phyloP scores from a whole-genome alignment of 2,797 vertebrate species.

The Tokudaia muenninki region DNA sequence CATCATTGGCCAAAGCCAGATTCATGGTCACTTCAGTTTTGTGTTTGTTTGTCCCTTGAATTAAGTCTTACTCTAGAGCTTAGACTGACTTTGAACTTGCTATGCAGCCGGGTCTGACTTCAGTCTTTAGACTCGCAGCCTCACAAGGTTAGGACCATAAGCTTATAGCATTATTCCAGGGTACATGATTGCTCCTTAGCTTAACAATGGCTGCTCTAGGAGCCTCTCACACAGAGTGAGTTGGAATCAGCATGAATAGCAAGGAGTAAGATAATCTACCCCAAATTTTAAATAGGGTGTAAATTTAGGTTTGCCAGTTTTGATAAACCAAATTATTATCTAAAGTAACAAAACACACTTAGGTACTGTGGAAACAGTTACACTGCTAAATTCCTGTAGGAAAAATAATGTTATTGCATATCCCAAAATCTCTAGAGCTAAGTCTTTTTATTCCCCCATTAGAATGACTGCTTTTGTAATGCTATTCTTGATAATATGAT shows the following conservation, averaged over 20 bases:
- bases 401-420: conserved; percentile 38
- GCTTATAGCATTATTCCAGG: not conserved
- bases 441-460: not conserved
- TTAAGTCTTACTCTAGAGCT: not conserved
- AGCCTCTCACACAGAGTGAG: not conserved
- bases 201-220: not conserved
- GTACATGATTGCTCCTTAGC: not conserved
- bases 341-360: conserved; percentile 61
- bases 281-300: not conserved
- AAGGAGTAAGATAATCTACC: not conserved
- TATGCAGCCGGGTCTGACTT: not conserved
- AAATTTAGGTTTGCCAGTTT: conserved; percentile 58
- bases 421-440: conserved; percentile 11
- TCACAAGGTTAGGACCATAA: not conserved
- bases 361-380: conserved; percentile 52
- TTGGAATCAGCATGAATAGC: not conserved
- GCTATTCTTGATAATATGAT: conserved; percentile 57
- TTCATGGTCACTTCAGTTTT: not conserved
- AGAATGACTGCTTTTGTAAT: conserved; percentile 63
- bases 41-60: not conserved
- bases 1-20: not conserved
- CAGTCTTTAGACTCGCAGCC: not conserved
- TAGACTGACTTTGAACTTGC: not conserved
- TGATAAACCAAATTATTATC: conserved; percentile 44
- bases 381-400: conserved; percentile 52